Percentiles rank a stretch among this genome's conserved stretches.
These are phyloP conservation scores for Slavum lentiscoides DNA, from an alignment of 2,888 invertebrate genomes.

Conservation along the genomic window DNA sequence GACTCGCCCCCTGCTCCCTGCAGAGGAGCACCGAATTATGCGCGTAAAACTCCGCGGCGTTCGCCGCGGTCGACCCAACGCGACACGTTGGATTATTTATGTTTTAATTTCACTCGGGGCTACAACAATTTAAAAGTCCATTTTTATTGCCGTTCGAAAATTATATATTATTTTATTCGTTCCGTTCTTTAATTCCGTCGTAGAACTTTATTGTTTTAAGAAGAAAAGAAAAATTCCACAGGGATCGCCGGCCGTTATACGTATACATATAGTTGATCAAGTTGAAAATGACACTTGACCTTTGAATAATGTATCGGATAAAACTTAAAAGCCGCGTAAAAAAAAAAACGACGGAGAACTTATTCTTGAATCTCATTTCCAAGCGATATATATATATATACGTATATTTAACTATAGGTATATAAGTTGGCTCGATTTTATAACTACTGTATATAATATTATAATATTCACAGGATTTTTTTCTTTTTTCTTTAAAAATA, in stretches of 20 bases:
- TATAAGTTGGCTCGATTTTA: not conserved
- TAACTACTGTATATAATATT: not conserved
- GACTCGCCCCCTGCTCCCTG: no score
- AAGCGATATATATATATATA: not conserved
- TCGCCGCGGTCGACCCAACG: not conserved
- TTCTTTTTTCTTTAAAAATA: not conserved
- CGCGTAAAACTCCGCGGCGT: not conserved
- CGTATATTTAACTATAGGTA: no score
- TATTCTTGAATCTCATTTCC: slow-evolving; percentile 4
- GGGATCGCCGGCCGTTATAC: not conserved
- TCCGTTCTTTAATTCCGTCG: slow-evolving; percentile 5
- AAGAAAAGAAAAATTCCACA: no score
- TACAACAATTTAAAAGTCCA: not conserved
- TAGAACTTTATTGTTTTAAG: not conserved
- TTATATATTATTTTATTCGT: not conserved
- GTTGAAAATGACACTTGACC: slow-evolving; percentile 29
- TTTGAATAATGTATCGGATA: slow-evolving; percentile 30
- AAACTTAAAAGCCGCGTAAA: not conserved
- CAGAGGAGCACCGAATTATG: not conserved
- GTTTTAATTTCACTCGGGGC: slow-evolving; percentile 20
- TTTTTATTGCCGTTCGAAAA: slow-evolving; percentile 4
- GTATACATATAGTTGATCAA: slow-evolving; percentile 8
- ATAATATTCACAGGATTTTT: not conserved
- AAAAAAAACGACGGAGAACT: slow-evolving; percentile 10
- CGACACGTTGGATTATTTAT: slow-evolving; percentile 7